Evolutionary conservation across 1,140 invertebrate species (phyloP), one percentile per base, ranked within the genome.

Genomic region (Philaenus spumarius): DNA sequence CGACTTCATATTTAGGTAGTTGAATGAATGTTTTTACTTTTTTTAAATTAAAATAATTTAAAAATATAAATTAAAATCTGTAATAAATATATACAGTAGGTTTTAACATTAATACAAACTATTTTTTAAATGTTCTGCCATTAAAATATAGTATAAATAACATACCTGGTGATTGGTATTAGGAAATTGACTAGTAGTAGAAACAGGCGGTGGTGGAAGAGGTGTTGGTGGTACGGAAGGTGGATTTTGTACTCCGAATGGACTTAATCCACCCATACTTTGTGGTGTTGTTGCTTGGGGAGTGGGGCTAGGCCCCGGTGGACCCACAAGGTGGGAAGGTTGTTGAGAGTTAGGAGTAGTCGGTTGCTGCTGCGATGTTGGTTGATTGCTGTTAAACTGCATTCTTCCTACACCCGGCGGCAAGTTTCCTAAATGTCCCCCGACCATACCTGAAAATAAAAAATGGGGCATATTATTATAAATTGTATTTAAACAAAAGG

Each of bases 131-230:
- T 35, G 34, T 6, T 35, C 34, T 35, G 34, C 34, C 34, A 35
- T 35, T 7, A 35, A 14, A 35, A 35, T 7, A 7, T 35, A 14
- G 14, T 14, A 35, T 35, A 6, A 35, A n/a, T n/a, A n/a, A 30
- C n/a, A 51, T 59, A 62, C 61, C 53, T 62, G 62, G 43, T 63
- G 62, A 37, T 55, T 60, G 1, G 58, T 50, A 48, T 35, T 55
- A 19, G 60, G 56, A 42, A 64, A 64, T 62, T 64, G 63, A 64
- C 63, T 64, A 64, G 60, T 62, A 40, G 62, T 60, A 37, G 62
- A 61, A 15, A 47, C 35, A 15, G 63, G 60, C 26, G 60, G 59
- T 17, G 55, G 53, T 22, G 59, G 54, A 15, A 53, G 45, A 37
- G 62, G 54, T 40, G 56, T 24, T n/a, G 60, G 60, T 7, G 54